phyloP scores from a whole-genome alignment of 2,888 invertebrate species.

The Muschampia plurimacula region DNA sequence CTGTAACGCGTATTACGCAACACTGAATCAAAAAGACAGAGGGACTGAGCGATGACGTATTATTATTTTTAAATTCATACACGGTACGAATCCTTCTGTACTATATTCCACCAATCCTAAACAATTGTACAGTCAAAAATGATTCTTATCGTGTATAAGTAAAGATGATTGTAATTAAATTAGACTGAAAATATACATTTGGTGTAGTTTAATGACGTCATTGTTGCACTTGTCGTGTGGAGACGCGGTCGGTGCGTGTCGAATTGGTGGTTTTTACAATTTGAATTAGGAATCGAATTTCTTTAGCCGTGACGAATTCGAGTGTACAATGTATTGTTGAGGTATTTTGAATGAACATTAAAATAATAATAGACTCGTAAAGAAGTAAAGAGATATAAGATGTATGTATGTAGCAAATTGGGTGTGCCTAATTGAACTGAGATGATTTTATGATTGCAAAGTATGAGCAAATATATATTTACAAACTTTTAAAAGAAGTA shows the following conservation, averaged over 20 bases:
- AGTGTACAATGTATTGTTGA: slow-evolving; percentile 47
- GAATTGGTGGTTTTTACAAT: slow-evolving; percentile 78
- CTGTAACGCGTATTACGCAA: slow-evolving; percentile 69
- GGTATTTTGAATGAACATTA: slow-evolving; percentile 41
- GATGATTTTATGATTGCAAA: no score
- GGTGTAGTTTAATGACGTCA: slow-evolving; percentile 64
- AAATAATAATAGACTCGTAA: slow-evolving; percentile 22
- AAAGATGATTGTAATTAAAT: slow-evolving; percentile 35
- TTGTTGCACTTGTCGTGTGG: slow-evolving; percentile 65
- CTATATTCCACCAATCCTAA: slow-evolving; percentile 38
- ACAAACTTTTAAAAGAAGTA: no score
- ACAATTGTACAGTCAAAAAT: slow-evolving; percentile 47
- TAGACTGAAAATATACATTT: slow-evolving; percentile 21
- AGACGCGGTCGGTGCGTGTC: slow-evolving; percentile 73
- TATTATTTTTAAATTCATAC: slow-evolving; percentile 82
- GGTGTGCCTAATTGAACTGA: neutral
- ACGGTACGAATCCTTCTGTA: slow-evolving; percentile 53
- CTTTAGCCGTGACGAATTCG: slow-evolving; percentile 58
- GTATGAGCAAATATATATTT: no score
- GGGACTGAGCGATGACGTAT: slow-evolving; percentile 74
- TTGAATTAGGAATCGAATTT: slow-evolving; percentile 65
- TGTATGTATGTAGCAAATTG: neutral
- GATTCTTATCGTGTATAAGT: slow-evolving; percentile 47
- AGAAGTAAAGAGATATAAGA: neutral
- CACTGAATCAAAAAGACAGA: slow-evolving; percentile 76